Percentiles rank a stretch among this genome's conserved stretches.
These are phyloP conservation scores for Ypsolopha sequella DNA, from an alignment of 2,888 invertebrate species.

Conservation along the genomic window DNA sequence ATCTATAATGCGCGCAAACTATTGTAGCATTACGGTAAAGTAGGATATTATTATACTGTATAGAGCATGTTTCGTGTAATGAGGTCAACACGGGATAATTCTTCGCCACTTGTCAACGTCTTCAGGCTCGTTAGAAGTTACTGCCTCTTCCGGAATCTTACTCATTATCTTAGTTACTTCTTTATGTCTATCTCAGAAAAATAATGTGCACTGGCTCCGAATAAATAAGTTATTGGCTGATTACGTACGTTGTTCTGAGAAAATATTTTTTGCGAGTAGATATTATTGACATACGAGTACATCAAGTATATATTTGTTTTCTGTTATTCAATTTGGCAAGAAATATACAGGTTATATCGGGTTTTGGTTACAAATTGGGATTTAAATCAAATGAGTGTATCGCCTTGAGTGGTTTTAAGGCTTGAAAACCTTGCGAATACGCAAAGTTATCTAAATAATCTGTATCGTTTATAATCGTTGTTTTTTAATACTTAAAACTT, in stretches of 20 bases:
- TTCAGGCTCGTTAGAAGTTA: constrained; percentile 1
- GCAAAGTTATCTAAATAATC: too few relatives aligned
- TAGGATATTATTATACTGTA: background rate
- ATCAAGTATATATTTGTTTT: too few relatives aligned
- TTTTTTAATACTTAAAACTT: too few relatives aligned
- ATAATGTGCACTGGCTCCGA: background rate
- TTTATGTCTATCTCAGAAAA: constrained; percentile 1
- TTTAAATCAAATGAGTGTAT: too few relatives aligned
- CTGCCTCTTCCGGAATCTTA: background rate
- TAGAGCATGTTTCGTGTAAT: background rate
- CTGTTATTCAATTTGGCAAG: too few relatives aligned
- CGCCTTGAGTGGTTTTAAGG: too few relatives aligned
- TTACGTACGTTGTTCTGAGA: background rate
- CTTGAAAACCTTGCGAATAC: too few relatives aligned
- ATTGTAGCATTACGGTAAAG: background rate
- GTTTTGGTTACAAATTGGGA: too few relatives aligned
- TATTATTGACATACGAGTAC: too few relatives aligned
- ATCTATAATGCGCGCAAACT: background rate
- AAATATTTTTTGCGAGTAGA: background rate
- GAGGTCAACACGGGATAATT: background rate
- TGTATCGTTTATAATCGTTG: too few relatives aligned
- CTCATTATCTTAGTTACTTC: background rate
- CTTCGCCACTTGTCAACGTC: constrained; percentile 3
- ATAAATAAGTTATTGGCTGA: background rate
- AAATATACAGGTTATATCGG: too few relatives aligned